Evolutionary conservation across 2,113 vertebrate species (phyloP), one percentile per base, ranked within the genome.

Genomic region (Vireo altiloquus): DNA sequence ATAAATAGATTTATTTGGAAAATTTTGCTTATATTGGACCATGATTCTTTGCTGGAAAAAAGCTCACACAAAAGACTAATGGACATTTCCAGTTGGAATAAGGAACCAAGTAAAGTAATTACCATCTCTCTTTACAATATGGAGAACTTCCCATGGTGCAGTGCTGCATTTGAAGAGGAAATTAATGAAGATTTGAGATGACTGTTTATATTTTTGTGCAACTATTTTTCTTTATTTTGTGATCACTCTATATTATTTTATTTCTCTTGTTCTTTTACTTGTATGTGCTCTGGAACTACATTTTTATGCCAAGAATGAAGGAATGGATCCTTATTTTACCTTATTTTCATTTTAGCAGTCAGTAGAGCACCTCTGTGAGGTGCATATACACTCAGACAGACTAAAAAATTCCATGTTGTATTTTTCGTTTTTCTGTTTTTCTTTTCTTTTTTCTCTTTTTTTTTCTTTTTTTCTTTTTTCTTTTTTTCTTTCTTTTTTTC

Each of bases 401-500:
- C 21, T 44, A 27, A 11, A 11, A 77, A 52, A 57, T 77, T n/a
- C 8, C 6, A 28, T 6, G 1, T 25, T 24, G 4, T 37, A 3
- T 42, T 47, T 39, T 40, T 7, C 1, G 5, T 21, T 7, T 7
- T 49, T 24, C 9, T 8, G 7, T 8, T 20, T 50, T 5, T 2
- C 11, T 23, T 15, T 9, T 22, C 44, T 5, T n/a, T n/a, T n/a
- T n/a, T n/a, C n/a, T n/a, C n/a, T n/a, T n/a, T n/a, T n/a, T 8
- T 20, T 50, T 5, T 2, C 11, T 23, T 15, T 42, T 47, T 39
- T 40, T 7, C 1, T 5, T 21, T 7, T 7, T 49, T 24, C 9
- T 8, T 9, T 8, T 20, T 50, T 5, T 2, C 11, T 23, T 15
- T n/a, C n/a, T n/a, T n/a, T n/a, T 2, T 11, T 6, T 5, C 33